Base-by-base conservation (phyloP, 1,140 invertebrate species). In the Pomacea maculata region DNA sequence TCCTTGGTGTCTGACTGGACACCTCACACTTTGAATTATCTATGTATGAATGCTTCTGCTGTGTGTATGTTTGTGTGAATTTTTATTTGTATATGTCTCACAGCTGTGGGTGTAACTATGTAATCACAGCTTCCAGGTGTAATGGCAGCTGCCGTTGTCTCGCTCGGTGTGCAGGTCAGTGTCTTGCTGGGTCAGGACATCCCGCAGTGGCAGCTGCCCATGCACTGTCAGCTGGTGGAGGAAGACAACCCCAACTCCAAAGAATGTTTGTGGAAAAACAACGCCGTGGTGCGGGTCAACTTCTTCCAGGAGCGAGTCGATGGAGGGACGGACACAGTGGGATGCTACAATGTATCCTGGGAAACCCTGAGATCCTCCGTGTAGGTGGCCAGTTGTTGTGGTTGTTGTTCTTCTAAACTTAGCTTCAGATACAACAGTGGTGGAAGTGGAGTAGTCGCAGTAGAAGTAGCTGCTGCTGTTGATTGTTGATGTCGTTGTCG, bases 331-430 rank as follows among this genome's bases (percentile, higher is more conserved):
- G 71, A 67, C 15, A 70, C 83, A 0, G 83, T 83, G 7, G 76
- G 88, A 15, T 90, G 89, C 77, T 90, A 90, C 73, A 87, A 87
- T 70, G 84, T 90, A 25, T 86, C 87, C 0, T 90, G 89, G 89
- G 83, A 86, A 68, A 79, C 80, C 19, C 79, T 85, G 14, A 77
- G 75, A 8, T 79, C 79, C 11, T 52, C 75, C 12, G 67, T 25
- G 75, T 78, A 64, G 15, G n/a, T 70, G 21, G 10, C 67, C 29
- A 21, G 21, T 21, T 25, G 67, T 11, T 11, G 67, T 8, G 8
- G 12, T 70, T 15, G 67, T 8, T 65, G 64, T 65, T 65, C 17
- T 65, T 45, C 5, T 5, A 45, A 45, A 45, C 34, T 1, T 45
- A 45, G 34, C 34, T 45, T 1, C 34, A 45, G 34, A 45, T 45